Evolutionary conservation across 2,888 invertebrate species (phyloP).

Genomic region (Chesias legatella): DNA sequence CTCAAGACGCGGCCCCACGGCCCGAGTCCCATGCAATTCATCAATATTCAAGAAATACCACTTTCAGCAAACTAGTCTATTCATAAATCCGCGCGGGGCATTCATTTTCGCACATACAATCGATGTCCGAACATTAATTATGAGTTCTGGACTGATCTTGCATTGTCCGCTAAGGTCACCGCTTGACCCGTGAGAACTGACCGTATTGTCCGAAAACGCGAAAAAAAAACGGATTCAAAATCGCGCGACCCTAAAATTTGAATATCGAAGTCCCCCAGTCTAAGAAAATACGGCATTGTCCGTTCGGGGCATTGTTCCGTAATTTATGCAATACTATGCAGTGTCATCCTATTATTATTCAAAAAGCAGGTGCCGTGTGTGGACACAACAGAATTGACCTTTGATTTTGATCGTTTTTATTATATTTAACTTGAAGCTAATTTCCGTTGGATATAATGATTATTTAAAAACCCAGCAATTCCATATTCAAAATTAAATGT

Average conservation of each 20-base stretch:
- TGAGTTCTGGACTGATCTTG: constrained; percentile 67
- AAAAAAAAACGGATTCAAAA: constrained; percentile 54
- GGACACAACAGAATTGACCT: constrained; percentile 68
- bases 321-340: constrained; percentile 58
- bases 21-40: constrained; percentile 42
- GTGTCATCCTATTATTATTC: constrained; percentile 70
- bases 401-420: constrained; percentile 28
- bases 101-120: constrained; percentile 61
- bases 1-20: constrained; percentile 52
- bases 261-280: constrained; percentile 61
- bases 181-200: constrained; percentile 78
- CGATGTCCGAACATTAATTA: constrained; percentile 70
- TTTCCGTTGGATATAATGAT: constrained; percentile 9
- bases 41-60: constrained; percentile 76
- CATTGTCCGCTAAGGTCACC: constrained; percentile 69
- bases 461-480: neutral
- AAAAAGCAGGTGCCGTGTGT: constrained; percentile 63
- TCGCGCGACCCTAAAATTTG: constrained; percentile 75
- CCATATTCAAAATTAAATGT: too few relatives aligned
- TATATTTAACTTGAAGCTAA: constrained; percentile 13
- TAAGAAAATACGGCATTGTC: constrained; percentile 64
- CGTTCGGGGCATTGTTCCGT: constrained; percentile 42
- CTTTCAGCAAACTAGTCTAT: constrained; percentile 59
- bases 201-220: constrained; percentile 40
- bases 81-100: constrained; percentile 56